Evolutionary conservation across 2,888 invertebrate species (phyloP).

Genomic region (Diloba caeruleocephala): DNA sequence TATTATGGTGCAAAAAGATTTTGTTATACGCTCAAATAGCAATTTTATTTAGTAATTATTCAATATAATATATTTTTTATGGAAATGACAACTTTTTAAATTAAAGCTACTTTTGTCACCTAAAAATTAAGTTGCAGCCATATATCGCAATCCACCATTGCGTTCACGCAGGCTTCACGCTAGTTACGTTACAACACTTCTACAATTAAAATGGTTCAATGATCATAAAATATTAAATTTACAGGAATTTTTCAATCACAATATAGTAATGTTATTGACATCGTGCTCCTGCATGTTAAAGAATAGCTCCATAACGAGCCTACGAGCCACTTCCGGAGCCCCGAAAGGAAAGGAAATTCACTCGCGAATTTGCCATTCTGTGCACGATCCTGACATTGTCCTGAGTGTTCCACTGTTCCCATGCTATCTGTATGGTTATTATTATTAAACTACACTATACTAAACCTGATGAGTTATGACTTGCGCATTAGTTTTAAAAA

Average conservation of each 20-base stretch:
- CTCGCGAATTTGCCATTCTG: conserved; percentile 76
- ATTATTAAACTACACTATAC: conserved; percentile 62
- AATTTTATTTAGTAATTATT: too few species aligned
- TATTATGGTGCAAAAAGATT: too few species aligned
- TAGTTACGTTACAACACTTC: too few species aligned
- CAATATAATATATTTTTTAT: too few species aligned
- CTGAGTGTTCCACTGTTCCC: conserved; percentile 66
- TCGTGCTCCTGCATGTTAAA: conserved; percentile 74
- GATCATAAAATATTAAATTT: conserved; percentile 7
- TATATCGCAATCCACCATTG: too few species aligned
- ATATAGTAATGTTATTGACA: conserved; percentile 71
- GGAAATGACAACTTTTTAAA: too few species aligned
- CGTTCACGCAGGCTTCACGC: too few species aligned
- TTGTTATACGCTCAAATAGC: too few species aligned
- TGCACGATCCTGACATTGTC: conserved; percentile 71
- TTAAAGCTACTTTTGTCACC: too few species aligned
- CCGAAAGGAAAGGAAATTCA: conserved; percentile 85
- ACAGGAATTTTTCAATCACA: conserved; percentile 33
- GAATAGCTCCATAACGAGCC: conserved; percentile 66
- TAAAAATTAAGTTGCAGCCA: too few species aligned
- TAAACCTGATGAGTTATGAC: too few species aligned
- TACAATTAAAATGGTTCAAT: too few species aligned
- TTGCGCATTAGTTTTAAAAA: conserved; percentile 22
- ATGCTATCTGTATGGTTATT: conserved; percentile 67
- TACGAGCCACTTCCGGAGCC: conserved; percentile 79